Base-by-base conservation (phyloP, 2,113 vertebrate genomes). In the Semicossyphus pulcher region DNA sequence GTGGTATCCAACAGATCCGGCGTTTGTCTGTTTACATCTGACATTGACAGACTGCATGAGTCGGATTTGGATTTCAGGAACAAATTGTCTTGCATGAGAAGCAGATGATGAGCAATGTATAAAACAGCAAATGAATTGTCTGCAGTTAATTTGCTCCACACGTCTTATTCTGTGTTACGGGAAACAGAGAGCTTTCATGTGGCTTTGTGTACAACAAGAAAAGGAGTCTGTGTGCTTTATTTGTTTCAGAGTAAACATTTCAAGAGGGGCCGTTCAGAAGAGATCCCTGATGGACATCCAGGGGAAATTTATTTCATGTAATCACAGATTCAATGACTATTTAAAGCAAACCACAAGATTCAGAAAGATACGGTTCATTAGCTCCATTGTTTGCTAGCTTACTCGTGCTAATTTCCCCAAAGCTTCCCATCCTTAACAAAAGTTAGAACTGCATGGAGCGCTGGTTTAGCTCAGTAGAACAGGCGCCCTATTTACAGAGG, bases 161-260 rank as follows among this genome's bases (percentile, higher is more conserved):
- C 52, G 41, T 71, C 54, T 57, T 62, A 72, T 54, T 20, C 14
- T 58, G 51, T 68, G 16, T 84, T 73, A 64, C 73, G 83, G 84
- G 78, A 80, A 88, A 76, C 58, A 36, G n/a, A 67, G 21, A 64
- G 20, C 47, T 53, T 80, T 79, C 36, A 68, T 76, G 81, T 84
- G 84, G 84, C 66, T 73, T 78, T 20, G 21, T 31, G 25, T 74
- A 54, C 80, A 80, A 81, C 49, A 80, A 84, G 28, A 36, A 56
- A 57, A n/a, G 18, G 44, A 72, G 64, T 20, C 37, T 59, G 47
- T 58, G 26, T 63, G 68, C 36, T 76, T 83, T 80, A 71, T 83
- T 76, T 74, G 37, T 75, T 79, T 78, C 39, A 78, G 26, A 80
- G 53, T 59, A 31, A 14, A 74, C 47, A 69, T 53, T 37, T 62